Conservation (phyloP, 2,113 vertebrate genomes). For the Collichthys lucidus region DNA sequence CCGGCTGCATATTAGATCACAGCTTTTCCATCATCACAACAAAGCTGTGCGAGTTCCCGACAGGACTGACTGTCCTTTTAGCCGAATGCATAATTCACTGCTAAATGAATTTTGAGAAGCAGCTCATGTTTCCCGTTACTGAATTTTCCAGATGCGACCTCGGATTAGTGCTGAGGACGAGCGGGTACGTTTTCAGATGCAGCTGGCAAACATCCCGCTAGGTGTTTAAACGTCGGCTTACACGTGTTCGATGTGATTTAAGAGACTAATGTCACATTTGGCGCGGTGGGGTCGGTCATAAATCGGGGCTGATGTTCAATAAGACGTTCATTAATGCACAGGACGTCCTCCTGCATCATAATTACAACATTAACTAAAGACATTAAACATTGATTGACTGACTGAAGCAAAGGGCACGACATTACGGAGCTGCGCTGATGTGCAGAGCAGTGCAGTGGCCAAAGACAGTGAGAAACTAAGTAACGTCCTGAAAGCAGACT, state of each 20-base stretch:
- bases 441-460: not conserved
- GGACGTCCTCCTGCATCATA: not conserved
- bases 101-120: not conserved
- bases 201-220: too few relatives aligned
- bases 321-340: not conserved
- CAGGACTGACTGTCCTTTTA: not conserved
- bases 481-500: conserved; percentile 51
- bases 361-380: conserved; percentile 9
- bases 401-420: not conserved
- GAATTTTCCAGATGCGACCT: not conserved
- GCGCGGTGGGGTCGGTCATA: not conserved
- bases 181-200: not conserved
- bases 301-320: not conserved
- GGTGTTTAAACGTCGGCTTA: not conserved
- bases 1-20: not conserved
- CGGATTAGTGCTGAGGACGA: not conserved
- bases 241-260: not conserved
- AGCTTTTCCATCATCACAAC: not conserved
- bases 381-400: not conserved
- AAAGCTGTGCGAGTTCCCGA: not conserved
- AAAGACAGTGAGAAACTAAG: not conserved
- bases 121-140: not conserved
- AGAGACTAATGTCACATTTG: not conserved
- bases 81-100: not conserved
- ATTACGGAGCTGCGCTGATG: not conserved